Evolutionary conservation across 1,140 invertebrate genomes (phyloP), one percentile per base, ranked within the genome.

Genomic region (Idris sp.): DNA sequence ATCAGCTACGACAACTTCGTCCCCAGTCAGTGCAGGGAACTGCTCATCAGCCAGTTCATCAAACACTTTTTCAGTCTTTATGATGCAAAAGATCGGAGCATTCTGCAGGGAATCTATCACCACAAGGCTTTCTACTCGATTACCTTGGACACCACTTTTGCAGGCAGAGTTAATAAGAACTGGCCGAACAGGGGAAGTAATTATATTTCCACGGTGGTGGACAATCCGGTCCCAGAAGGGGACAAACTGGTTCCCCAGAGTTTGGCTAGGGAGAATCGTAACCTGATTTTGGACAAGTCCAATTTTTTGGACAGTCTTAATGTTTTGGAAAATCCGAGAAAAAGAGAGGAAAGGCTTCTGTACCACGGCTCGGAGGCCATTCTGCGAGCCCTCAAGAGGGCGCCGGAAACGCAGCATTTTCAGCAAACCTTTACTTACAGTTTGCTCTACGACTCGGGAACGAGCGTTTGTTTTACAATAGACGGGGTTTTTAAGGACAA

Each of bases 1-100:
- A 9, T 81, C 0, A 43, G 74, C 43, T 1, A 79, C 64, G 38
- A 54, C 26, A 25, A 80, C 51, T 86, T 78, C 49, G 64, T 84
- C 0, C 68, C 65, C 9, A 61, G 78, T 4, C 30, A 58, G 1
- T 59, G 35, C 0, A 77, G 53, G 31, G 69, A 76, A n/a, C 43
- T 75, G 2, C 46, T 88, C 0, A 77, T 83, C 0, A 49, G 56
- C 4, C 82, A 83, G 46, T 88, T 88, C 48, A 16, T 82, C 0
- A 22, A 48, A 0, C 86, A 88, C 18, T 88, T 84, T 49, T 88
- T 86, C 36, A 65, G 48, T 28, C 40, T 87, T 0, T 84, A 84
- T 18, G 87, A 88, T 73, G 67, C 76, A 3, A 51, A 25, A 1
- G 84, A 87, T 49, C 81, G 85, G 49, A 44, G n/a, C 1, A 22